A percentile compares a stretch with the other conserved stretches of the same genome.
Conservation (phyloP, 2,113 vertebrate genomes). For the Oreotrochilus melanogaster region DNA sequence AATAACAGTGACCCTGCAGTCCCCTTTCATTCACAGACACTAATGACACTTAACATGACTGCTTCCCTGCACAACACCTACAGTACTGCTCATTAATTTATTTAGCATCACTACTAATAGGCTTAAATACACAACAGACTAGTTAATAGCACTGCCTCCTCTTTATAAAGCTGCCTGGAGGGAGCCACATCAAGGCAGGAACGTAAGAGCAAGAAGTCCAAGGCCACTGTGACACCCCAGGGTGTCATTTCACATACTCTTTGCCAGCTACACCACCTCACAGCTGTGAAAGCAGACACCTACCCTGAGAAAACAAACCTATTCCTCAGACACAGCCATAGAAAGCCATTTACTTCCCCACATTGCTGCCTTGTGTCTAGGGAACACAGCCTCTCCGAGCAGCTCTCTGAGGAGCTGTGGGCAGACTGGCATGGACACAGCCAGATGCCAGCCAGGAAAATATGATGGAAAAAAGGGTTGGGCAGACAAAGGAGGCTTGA, state of each 20-base stretch:
- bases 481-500: neutral
- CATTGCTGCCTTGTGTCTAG: fast-evolving
- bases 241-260: neutral
- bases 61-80: neutral
- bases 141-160: neutral
- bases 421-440: neutral
- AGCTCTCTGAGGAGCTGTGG: neutral
- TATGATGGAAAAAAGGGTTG: neutral
- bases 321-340: neutral
- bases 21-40: neutral
- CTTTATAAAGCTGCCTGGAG: neutral
- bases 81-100: neutral
- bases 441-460: neutral
- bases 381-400: neutral
- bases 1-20: neutral
- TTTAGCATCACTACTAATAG: neutral
- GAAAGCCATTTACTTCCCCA: neutral
- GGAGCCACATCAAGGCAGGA: neutral
- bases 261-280: neutral
- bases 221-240: fast-evolving
- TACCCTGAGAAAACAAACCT: neutral
- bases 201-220: neutral
- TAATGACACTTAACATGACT: fast-evolving
- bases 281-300: neutral
- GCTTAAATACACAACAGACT: neutral